phyloP scores from a whole-genome alignment of 2,113 vertebrate species.

The Phainopepla nitens region DNA sequence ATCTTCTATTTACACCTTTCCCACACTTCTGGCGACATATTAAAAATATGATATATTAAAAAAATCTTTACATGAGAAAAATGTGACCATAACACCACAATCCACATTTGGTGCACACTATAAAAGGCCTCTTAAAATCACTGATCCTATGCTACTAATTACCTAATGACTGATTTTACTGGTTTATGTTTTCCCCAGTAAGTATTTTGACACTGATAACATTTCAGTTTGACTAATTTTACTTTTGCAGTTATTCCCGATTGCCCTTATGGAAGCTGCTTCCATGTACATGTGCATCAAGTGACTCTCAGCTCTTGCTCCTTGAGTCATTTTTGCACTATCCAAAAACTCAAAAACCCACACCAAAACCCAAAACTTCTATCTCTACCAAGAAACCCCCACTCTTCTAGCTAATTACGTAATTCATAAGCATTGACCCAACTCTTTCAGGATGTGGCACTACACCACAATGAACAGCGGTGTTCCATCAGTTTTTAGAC shows the following conservation, averaged over 20 bases:
- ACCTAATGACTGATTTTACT: background rate
- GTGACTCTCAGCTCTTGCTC: background rate
- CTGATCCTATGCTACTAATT: background rate
- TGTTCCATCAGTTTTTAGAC: background rate
- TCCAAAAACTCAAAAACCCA: background rate
- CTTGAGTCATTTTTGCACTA: background rate
- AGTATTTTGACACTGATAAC: background rate
- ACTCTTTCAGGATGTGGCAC: background rate
- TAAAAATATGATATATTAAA: background rate
- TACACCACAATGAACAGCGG: rapidly evolving
- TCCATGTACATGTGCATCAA: background rate
- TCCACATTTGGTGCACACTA: background rate
- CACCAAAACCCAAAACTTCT: background rate
- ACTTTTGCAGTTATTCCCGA: background rate
- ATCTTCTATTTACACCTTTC: background rate
- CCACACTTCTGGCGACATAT: background rate
- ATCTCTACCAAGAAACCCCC: background rate
- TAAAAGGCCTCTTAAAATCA: background rate
- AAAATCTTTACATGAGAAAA: background rate
- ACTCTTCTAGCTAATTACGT: background rate
- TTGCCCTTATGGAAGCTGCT: background rate
- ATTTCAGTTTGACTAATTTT: background rate
- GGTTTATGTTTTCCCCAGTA: background rate
- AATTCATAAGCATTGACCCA: background rate
- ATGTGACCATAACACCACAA: background rate